Evolutionary conservation across 1,140 invertebrate genomes (phyloP).

Genomic region (Zaprionus taronus): DNA sequence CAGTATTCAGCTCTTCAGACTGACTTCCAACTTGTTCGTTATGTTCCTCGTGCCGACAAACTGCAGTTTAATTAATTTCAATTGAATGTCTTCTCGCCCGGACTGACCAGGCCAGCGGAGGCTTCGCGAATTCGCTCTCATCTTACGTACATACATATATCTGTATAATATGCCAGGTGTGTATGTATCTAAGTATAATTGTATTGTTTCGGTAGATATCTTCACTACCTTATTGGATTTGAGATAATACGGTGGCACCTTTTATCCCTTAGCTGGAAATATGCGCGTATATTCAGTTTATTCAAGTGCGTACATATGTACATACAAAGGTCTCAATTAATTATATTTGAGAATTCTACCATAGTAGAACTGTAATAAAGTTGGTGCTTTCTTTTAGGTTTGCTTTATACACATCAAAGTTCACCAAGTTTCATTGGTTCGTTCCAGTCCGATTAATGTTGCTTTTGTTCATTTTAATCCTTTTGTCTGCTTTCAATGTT

Average conservation of each 20-base stretch:
- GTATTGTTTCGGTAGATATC: neutral
- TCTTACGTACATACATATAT: neutral
- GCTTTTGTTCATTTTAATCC: constrained; percentile 6
- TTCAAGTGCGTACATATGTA: too few relatives aligned
- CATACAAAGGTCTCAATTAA: too few relatives aligned
- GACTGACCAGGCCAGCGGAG: neutral
- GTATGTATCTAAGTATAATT: neutral
- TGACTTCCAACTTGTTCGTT: neutral
- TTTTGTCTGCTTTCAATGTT: neutral
- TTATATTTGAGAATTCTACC: neutral
- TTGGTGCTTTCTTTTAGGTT: too few relatives aligned
- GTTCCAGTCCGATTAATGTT: neutral
- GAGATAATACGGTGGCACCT: too few relatives aligned
- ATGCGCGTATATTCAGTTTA: too few relatives aligned
- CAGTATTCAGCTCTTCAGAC: neutral
- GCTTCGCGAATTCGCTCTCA: neutral
- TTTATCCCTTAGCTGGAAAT: too few relatives aligned
- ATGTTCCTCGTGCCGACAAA: neutral
- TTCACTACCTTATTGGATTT: neutral
- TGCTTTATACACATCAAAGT: neutral
- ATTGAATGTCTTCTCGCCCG: neutral
- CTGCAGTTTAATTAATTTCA: constrained; percentile 4
- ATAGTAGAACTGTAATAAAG: too few relatives aligned
- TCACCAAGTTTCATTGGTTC: neutral
- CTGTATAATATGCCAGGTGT: neutral